These are phyloP conservation scores for Pachyrhynchus sulphureomaculatus DNA, from an alignment of 1,140 invertebrate species.

Conservation along the genomic window DNA sequence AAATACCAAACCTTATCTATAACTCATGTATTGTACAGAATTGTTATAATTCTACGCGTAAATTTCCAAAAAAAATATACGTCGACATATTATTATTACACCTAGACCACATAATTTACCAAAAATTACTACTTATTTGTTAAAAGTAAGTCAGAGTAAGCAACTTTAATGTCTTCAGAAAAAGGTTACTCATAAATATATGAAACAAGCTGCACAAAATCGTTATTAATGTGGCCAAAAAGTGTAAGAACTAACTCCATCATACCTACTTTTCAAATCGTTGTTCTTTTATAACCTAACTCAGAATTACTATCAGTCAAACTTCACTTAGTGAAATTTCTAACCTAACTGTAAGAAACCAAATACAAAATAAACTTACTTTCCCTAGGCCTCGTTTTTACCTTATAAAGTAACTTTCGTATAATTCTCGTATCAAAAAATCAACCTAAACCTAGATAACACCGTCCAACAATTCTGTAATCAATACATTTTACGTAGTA, in stretches of 20 bases:
- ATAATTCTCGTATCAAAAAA: neutral
- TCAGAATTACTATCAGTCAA: slow-evolving; percentile 18
- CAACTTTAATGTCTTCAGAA: too few relatives aligned
- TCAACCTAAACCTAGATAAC: neutral
- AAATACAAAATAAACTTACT: too few relatives aligned
- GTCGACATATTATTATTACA: neutral
- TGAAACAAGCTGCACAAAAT: too few relatives aligned
- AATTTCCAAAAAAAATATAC: slow-evolving; percentile 4
- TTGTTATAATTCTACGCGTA: slow-evolving; percentile 5
- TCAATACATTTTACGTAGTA: slow-evolving; percentile 11
- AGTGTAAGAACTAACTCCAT: too few relatives aligned
- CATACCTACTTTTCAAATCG: neutral
- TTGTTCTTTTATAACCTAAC: slow-evolving; percentile 7
- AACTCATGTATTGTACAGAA: slow-evolving; percentile 26
- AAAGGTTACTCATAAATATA: too few relatives aligned
- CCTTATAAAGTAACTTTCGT: too few relatives aligned
- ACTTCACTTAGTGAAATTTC: neutral
- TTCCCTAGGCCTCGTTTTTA: too few relatives aligned
- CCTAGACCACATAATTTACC: neutral
- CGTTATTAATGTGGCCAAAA: too few relatives aligned
- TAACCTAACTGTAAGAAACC: neutral
- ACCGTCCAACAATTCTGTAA: slow-evolving; percentile 24
- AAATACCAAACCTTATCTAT: slow-evolving; percentile 28
- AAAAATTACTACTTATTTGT: too few relatives aligned
- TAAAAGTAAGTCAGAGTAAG: too few relatives aligned